A percentile compares a stretch with the other conserved stretches of the same genome.
These are phyloP conservation scores for Aeoliscus strigatus DNA, from an alignment of 2,797 vertebrate genomes.

Conservation along the genomic window DNA sequence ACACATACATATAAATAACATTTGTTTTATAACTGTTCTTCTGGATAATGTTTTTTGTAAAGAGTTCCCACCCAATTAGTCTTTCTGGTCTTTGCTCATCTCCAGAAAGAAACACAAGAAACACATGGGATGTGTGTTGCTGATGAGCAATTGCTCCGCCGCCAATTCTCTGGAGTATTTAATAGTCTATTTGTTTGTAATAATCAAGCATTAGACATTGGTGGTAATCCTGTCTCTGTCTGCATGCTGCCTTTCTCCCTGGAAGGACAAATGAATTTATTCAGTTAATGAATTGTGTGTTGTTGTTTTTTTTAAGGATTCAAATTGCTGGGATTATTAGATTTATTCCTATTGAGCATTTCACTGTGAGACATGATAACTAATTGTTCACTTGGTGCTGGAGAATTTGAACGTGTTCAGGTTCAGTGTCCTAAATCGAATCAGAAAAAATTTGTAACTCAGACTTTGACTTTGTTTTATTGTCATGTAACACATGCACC, in stretches of 20 bases:
- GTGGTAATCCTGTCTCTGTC: constrained; percentile 39
- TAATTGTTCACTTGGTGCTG: too few species aligned
- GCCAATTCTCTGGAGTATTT: constrained; percentile 43
- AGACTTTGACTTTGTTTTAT: too few species aligned
- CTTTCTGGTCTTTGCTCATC: constrained; percentile 42
- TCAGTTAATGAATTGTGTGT: constrained; percentile 31
- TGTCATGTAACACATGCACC: too few species aligned
- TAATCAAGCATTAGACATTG: constrained; percentile 46
- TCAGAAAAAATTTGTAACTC: too few species aligned
- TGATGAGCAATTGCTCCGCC: constrained; percentile 21
- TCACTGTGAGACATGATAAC: background rate
- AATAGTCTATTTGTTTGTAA: constrained; percentile 54
- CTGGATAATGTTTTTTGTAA: constrained; percentile 44
- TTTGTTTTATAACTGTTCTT: constrained; percentile 44
- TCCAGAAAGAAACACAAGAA: constrained; percentile 32
- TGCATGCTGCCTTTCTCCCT: constrained; percentile 20
- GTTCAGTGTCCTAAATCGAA: too few species aligned
- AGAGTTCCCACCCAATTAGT: constrained; percentile 55
- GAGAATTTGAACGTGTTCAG: too few species aligned
- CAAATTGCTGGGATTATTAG: constrained; percentile 3
- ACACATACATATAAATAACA: constrained; percentile 36
- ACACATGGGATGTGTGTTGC: constrained; percentile 40
- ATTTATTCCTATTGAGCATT: constrained; percentile 2
- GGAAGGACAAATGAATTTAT: constrained; percentile 28
- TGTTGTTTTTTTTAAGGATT: constrained; percentile 21